Base-by-base conservation (phyloP, 2,888 invertebrate species). In the Euplagia quadripunctaria region DNA sequence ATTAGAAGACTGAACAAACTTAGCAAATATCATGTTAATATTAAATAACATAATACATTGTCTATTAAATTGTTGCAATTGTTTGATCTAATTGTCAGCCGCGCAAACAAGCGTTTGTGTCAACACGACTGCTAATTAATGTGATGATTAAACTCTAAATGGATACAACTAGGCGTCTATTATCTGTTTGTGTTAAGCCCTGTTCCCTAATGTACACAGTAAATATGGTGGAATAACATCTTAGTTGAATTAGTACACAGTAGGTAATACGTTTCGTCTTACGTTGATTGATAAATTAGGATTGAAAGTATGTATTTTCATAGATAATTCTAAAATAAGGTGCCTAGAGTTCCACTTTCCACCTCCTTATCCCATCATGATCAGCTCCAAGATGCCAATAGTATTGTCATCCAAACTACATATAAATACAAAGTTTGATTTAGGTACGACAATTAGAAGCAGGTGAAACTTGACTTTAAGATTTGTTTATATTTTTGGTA, bases 81-180 rank as follows among this genome's bases (percentile, higher is more conserved):
- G 90, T 94, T 92, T 93, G 90, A 92, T 91, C 92, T 89, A 91
- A 92, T 92, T 92, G 93, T 91, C 92, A 90, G 90, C 90, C 91
- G 87, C 82, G 87, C 91, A 94, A 94, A 93, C 92, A 93, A 86
- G 81, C 88, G 87, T 87, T 90, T 90, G 87, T 89, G 93, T 93
- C 93, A 94, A 95, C 90, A 94, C 86, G 81, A 84, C 86, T 86
- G 91, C 92, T 95, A 94, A 95, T 95, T 94, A 94, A 94, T 92
- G 89, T 91, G 88, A 93, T 93, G 91, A 93, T 93, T 92, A 91
- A 89, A 93, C 93, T 91, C 88, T 91, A 93, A 94, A 91, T 89
- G 90, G 91, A 90, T 92, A 92, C 88, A 91, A 86, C 88, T 92
- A 92, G 87, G 89, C 89, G 89, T 89, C 90, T 91, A 91, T 92